These are phyloP conservation scores for Hydriomena furcata DNA, from an alignment of 2,888 invertebrate genomes.

Conservation along the genomic window DNA sequence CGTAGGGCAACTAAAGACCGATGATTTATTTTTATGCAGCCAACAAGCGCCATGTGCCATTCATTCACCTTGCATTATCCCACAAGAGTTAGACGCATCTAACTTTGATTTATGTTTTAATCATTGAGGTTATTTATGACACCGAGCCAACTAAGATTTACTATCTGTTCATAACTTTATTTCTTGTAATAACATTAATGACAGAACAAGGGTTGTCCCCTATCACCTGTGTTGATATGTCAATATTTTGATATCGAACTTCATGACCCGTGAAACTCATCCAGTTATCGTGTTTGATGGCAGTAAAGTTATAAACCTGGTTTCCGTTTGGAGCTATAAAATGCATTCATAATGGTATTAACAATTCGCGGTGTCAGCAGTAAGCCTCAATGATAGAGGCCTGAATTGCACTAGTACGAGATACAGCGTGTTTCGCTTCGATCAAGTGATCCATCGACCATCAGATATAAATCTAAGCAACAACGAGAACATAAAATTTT, in stretches of 20 bases:
- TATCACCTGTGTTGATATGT: conserved; percentile 36
- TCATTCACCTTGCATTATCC: conserved; percentile 35
- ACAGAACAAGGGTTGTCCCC: conserved; percentile 27
- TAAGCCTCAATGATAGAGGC: conserved; percentile 27
- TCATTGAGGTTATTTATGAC: conserved; percentile 36
- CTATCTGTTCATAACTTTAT: conserved; percentile 26
- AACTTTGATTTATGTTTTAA: conserved; percentile 38
- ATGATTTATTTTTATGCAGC: conserved; percentile 32
- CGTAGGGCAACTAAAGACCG: conserved; percentile 24
- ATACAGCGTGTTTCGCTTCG: too few relatives aligned
- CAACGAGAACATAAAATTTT: conserved; percentile 69
- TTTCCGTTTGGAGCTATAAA: conserved; percentile 50
- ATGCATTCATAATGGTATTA: conserved; percentile 32
- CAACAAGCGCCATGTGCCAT: conserved; percentile 31
- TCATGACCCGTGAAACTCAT: conserved; percentile 45
- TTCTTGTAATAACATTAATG: conserved; percentile 22
- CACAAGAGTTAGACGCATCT: conserved; percentile 37
- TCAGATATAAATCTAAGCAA: conserved; percentile 68
- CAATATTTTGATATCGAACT: conserved; percentile 49
- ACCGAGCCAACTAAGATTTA: conserved; percentile 27
- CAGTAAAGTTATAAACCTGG: conserved; percentile 58
- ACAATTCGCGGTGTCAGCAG: conserved; percentile 35
- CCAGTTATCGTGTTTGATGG: conserved; percentile 55
- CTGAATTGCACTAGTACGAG: conserved; percentile 10
- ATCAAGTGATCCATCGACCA: conserved; percentile 56